Percentiles rank a stretch among this genome's conserved stretches.
Evolutionary conservation across 2,113 vertebrate genomes (phyloP).

Genomic region (Cinclus cinclus): DNA sequence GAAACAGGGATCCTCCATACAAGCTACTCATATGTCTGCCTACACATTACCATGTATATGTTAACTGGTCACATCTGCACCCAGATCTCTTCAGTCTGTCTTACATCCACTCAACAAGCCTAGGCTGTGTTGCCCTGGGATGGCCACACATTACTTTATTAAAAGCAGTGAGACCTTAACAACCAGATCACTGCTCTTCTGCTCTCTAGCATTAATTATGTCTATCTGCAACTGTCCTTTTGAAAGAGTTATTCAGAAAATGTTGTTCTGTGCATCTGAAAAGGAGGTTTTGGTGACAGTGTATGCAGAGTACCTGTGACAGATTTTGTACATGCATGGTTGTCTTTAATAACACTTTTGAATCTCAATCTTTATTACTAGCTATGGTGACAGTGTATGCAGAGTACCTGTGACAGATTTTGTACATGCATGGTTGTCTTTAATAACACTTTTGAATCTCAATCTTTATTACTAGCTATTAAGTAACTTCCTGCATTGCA

Average conservation of each 20-base stretch:
- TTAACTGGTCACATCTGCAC: not conserved
- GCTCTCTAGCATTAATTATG: not conserved
- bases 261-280: not conserved
- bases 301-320: too few species aligned
- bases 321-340: too few species aligned
- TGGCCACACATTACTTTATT: not conserved
- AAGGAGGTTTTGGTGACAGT: not conserved
- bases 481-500: constrained; percentile 13
- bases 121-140: not conserved
- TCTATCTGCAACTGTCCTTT: not conserved
- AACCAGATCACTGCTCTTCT: not conserved
- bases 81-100: not conserved
- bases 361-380: too few species aligned
- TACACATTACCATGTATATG: fast-evolving
- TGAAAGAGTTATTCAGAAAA: not conserved
- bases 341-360: too few species aligned
- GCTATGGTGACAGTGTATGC: not conserved
- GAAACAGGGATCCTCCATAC: not conserved
- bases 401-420: not conserved
- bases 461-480: constrained; percentile 2
- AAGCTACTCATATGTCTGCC: not conserved
- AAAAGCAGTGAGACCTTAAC: not conserved
- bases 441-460: constrained; percentile 2
- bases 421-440: not conserved
- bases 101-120: not conserved